Conservation (phyloP, 2,888 invertebrate genomes). For the Acleris cristana region DNA sequence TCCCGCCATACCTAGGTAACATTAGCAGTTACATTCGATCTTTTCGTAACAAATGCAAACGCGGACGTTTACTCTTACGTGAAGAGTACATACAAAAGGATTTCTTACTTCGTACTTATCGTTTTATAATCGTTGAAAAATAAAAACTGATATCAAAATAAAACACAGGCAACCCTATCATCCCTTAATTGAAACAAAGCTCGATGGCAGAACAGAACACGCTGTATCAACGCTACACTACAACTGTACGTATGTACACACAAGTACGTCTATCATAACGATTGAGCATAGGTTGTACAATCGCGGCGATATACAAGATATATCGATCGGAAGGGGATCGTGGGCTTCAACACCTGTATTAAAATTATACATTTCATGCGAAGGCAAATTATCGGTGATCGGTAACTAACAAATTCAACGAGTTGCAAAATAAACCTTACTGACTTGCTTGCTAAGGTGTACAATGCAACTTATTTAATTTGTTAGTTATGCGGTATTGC, state of each 20-base stretch:
- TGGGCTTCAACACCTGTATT: neutral
- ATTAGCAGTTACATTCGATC: too few relatives aligned
- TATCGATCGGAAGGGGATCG: neutral
- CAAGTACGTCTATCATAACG: conserved; percentile 5
- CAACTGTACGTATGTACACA: neutral
- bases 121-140: neutral
- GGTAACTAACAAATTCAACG: too few relatives aligned
- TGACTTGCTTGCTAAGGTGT: too few relatives aligned
- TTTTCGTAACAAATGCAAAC: too few relatives aligned
- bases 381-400: too few relatives aligned
- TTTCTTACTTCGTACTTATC: too few relatives aligned
- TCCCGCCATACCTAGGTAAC: too few relatives aligned
- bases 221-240: conserved; percentile 21
- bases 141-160: neutral
- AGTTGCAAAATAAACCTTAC: too few relatives aligned
- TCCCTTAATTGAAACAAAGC: conserved; percentile 45
- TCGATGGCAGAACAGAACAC: conserved; percentile 36
- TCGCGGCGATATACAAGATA: conserved; percentile 6
- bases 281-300: neutral
- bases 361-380: neutral
- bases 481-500: too few relatives aligned
- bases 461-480: too few relatives aligned
- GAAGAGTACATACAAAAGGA: too few relatives aligned
- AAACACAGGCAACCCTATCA: conserved; percentile 22
- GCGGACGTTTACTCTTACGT: too few relatives aligned